Percentiles rank a stretch among this genome's conserved stretches.
phyloP scores from a whole-genome alignment of 2,888 invertebrate species.

The Hyppa rectilinea region DNA sequence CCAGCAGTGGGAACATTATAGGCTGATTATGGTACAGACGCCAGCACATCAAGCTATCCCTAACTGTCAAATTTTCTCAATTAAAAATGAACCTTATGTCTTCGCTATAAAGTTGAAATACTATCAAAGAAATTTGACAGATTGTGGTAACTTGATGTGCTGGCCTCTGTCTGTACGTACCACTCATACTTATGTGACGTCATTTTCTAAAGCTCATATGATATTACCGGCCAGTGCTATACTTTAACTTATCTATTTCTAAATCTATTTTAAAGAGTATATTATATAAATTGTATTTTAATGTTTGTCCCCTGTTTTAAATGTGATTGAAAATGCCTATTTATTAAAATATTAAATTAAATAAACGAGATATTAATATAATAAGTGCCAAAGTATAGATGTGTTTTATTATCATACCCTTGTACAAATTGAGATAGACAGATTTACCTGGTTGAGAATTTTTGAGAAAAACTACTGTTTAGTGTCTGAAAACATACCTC shows the following conservation, averaged over 20 bases:
- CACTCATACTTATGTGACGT: no score
- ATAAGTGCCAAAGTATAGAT: constrained; percentile 61
- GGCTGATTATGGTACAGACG: no score
- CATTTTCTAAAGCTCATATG: neutral
- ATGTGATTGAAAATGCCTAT: constrained; percentile 60
- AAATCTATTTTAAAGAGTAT: constrained; percentile 8
- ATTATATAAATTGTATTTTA: constrained; percentile 39
- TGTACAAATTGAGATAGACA: neutral
- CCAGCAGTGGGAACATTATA: no score
- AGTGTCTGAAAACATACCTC: no score
- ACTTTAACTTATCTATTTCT: no score
- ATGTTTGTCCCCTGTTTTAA: constrained; percentile 57
- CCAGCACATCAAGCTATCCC: no score
- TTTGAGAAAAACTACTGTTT: neutral
- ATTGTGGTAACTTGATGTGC: no score
- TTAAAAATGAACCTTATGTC: no score
- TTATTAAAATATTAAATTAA: constrained; percentile 49
- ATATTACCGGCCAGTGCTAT: neutral
- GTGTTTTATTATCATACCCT: constrained; percentile 33
- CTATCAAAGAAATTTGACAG: no score
- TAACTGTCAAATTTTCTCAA: no score
- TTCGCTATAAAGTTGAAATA: no score
- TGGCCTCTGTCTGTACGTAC: no score
- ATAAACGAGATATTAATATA: constrained; percentile 53
- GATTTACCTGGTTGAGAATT: neutral